Base-by-base conservation (phyloP, 1,140 invertebrate genomes). In the Chelonus insularis region DNA sequence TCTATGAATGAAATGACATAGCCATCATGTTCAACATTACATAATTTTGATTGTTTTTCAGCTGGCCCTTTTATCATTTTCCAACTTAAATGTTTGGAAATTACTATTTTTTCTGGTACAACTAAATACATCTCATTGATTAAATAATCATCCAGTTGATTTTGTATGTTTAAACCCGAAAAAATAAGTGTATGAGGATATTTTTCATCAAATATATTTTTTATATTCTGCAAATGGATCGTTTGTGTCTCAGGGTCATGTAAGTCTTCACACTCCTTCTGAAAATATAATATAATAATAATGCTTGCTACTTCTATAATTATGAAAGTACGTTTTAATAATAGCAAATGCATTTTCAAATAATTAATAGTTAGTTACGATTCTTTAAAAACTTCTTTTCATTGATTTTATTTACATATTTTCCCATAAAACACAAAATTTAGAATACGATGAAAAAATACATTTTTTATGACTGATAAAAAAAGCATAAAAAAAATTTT, bases 1-100 rank as follows among this genome's bases (percentile, higher is more conserved):
- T 63, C 29, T 7, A 62, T 36, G 34, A 68, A 62, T 12, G 67
- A 61, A n/a, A 68, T 57, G 6, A 63, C 34, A 25, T 65, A 68
- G 6, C 58, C 63, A 25, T 5, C 9, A 5, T 47, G 37, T n/a
- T 43, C 16, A 9, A 63, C 48, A 16, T 57, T 14, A 45, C 37
- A n/a, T n/a, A 57, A 12, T 18, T 36, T 6, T 47, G 51, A n/a
- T 20, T 25, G 5, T 36, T 37, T 57, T 52, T 54, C 56, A 6
- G 9, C 32, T 25, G 36, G n/a, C 8, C n/a, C n/a, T n/a, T 18
- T 21, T 23, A 9, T 36, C n/a, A n/a, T n/a, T n/a, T n/a, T n/a
- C 8, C 25, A 11, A 12, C 56, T 50, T n/a, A 18, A 7, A 8
- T 11, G 2, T 23, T 25, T 43, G 48, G 48, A 16, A 14, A 52